Evolutionary conservation across 2,888 invertebrate genomes (phyloP).

Genomic region (Nemurella pictetii): DNA sequence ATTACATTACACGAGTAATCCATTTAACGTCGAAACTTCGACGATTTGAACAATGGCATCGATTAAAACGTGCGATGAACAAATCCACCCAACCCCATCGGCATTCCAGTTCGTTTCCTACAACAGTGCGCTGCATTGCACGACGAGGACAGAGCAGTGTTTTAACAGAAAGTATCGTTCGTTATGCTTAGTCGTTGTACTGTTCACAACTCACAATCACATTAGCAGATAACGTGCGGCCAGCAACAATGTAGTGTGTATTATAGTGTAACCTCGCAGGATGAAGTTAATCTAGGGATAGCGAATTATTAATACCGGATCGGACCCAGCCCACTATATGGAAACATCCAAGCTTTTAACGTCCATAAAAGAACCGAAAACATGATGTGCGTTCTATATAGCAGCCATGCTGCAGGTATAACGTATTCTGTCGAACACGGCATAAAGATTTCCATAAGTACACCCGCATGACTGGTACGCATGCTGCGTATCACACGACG

Average conservation of each 20-base stretch:
- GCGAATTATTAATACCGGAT: neutral
- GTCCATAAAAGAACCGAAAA: neutral
- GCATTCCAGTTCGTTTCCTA: neutral
- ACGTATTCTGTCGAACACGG: neutral
- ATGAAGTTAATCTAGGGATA: neutral
- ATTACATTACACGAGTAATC: neutral
- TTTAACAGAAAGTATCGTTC: no score
- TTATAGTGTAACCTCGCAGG: neutral
- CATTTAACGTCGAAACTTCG: neutral
- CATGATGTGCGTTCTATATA: neutral
- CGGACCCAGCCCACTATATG: neutral
- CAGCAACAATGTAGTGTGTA: no score
- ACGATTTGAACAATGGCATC: neutral
- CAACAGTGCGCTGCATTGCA: no score
- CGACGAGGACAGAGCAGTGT: no score
- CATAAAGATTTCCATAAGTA: neutral
- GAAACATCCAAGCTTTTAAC: neutral
- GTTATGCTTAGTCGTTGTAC: no score
- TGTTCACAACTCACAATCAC: no score
- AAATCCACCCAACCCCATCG: neutral
- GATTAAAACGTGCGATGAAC: neutral
- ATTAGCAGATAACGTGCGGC: no score
- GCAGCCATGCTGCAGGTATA: neutral
- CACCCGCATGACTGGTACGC: neutral
- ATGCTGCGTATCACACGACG: neutral